Evolutionary conservation across 2,888 invertebrate species (phyloP), one percentile per base, ranked within the genome.

Genomic region (Drosophila heteroneura): DNA sequence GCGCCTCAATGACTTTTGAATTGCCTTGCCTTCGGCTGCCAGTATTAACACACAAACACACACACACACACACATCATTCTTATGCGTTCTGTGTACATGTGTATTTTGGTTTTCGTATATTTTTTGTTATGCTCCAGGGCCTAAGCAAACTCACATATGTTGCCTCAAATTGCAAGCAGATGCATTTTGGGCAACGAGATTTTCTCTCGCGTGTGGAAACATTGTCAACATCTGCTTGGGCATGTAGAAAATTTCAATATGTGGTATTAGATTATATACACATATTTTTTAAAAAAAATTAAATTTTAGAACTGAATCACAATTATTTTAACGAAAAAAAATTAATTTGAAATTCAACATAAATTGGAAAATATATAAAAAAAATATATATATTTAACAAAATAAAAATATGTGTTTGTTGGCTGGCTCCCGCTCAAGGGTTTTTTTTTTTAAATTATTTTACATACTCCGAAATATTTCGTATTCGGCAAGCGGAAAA

Each of bases 1-100:
- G 90, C 85, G 87, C 91, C 91, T 88, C 91, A 88, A 88, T 88
- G 88, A 88, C 91, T 88, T 91, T 91, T 85, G 89, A 89, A 88
- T 88, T 91, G 88, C 90, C 87, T 87, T 89, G 85, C 88, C 90
- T 88, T 89, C 82, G 91, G 90, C 86, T 85, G 91, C 85, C 69
- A 73, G 75, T 83, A 81, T 75, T 70, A 65, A 74, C 79, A 75
- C 76, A 71, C 70, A 72, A 49, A 30, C 28, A 56, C 49, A 51
- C 51, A 54, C 52, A 63, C 49, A 51, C 51, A 54, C 56, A 60
- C 30, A 52, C 37, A 63, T 26, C 14, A 49, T 75, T 79, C 63
- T 82, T 71, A 64, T 67, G 66, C 51, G 69, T 84, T 85, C 37
- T 59, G 37, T 65, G 12, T 30, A 19, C n/a, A 28, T 35, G 49